Base-by-base conservation (phyloP, 1,140 invertebrate species). In the Hycleus cichorii region DNA sequence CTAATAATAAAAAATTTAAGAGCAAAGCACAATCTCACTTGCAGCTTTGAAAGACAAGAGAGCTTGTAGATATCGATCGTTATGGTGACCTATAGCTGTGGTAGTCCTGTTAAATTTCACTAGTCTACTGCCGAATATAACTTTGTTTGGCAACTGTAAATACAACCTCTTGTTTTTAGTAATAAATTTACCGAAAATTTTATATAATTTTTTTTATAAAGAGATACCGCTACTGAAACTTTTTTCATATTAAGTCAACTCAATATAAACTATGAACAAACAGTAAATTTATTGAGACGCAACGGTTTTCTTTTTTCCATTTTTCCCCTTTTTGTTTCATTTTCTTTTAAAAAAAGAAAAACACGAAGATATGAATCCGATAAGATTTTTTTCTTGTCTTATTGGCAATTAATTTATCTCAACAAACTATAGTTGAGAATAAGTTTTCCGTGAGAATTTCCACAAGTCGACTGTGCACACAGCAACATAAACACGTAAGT, bases 401-500 rank as follows among this genome's bases (percentile, higher is more conserved):
- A 53, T 46, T 45, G 25, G 43, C 32, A 11, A 46, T 25, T 12
- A 24, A 46, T 46, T 53, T 46, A 53, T 32, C 44, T 38, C 44
- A n/a, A 46, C 18, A 50, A 39, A 50, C 11, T n/a, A 45, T 38
- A 42, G 27, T 46, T 4, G 42, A 46, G 51, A 32, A 38, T 53
- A 45, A 53, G 44, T 53, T 53, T n/a, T 18, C 44, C 42, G 51
- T 53, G 51, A 45, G 51, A 53, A 52, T 46, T 27, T 53, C 51
- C 26, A 24, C 42, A 45, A 53, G 18, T 52, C 32, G 32, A 32
- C 32, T 32, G 32, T 52, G 49, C 50, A 44, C 38, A 9, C 45
- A 44, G 40, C 25, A 53, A 46, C 51, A 53, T 53, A 53, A 53
- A 53, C 51, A 53, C 51, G 51, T 53, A 53, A 53, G 40, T 53